These are phyloP conservation scores for Stomorhina lunata DNA, from an alignment of 2,888 invertebrate genomes.

Conservation along the genomic window DNA sequence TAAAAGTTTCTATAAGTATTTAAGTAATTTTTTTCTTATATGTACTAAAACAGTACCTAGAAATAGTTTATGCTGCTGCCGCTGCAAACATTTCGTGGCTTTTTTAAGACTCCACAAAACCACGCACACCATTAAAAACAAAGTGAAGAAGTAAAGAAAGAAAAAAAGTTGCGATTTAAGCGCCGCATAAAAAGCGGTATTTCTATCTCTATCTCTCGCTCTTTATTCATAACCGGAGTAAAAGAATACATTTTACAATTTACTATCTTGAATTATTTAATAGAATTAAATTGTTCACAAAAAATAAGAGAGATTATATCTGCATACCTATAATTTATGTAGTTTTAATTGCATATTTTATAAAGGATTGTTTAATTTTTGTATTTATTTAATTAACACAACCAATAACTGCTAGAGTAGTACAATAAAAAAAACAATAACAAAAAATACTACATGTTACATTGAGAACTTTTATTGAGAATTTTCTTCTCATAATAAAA, in stretches of 20 bases:
- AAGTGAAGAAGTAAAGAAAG: slow-evolving; percentile 25
- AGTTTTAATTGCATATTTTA: slow-evolving; percentile 55
- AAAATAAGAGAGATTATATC: slow-evolving; percentile 35
- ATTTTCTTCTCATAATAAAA: not conserved
- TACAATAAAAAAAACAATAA: too few relatives aligned
- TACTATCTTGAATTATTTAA: slow-evolving; percentile 27
- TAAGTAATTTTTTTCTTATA: slow-evolving; percentile 3
- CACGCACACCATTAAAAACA: slow-evolving; percentile 55
- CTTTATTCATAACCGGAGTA: slow-evolving; percentile 37
- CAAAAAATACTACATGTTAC: slow-evolving; percentile 33
- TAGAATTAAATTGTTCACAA: slow-evolving; percentile 26
- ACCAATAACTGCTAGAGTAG: too few relatives aligned
- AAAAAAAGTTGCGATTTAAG: slow-evolving; percentile 41
- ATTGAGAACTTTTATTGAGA: slow-evolving; percentile 46
- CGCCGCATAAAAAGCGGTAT: slow-evolving; percentile 47
- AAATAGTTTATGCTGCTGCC: slow-evolving; percentile 13
- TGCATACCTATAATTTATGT: slow-evolving; percentile 45
- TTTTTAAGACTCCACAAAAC: slow-evolving; percentile 30
- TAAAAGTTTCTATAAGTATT: slow-evolving; percentile 36
- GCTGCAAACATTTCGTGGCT: slow-evolving; percentile 32
- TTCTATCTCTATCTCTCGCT: slow-evolving; percentile 31
- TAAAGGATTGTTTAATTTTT: slow-evolving; percentile 33
- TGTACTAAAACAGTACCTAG: slow-evolving; percentile 1
- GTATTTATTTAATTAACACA: slow-evolving; percentile 35
- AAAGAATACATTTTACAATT: slow-evolving; percentile 28